Base-by-base conservation (phyloP, 2,888 invertebrate species). In the Hipparchia semele region DNA sequence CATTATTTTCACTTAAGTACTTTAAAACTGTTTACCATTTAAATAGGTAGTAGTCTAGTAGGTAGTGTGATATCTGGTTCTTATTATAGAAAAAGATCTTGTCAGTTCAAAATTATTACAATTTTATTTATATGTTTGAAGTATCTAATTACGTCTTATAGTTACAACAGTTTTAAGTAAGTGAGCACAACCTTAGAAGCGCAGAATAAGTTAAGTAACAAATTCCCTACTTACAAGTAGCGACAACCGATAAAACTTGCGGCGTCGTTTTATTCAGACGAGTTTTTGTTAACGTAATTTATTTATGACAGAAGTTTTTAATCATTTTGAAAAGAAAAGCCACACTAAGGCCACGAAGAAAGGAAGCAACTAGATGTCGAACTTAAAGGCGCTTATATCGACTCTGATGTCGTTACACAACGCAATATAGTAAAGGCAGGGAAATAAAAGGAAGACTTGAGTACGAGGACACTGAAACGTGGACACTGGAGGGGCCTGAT, bases 121-220 rank as follows among this genome's bases (percentile, higher is more conserved):
- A 4, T 12, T 45, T 39, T 60, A 5, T 60, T 12, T 6, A 6
- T 12, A 23, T 61, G 39, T 39, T 6, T 45, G 5, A n/a, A n/a
- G 5, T 56, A n/a, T 13, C 12, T 45, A 62, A n/a, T 62, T 62
- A 13, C 2, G 39, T 39, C 2, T 4, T 2, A 39, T 2, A 39
- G 39, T 39, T 49, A 61, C 45, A 45, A 13, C 23, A 49, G 23
- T 62, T 62, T 39, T 46, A 62, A 46, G 61, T 23, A 23, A 49
- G 10, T 54, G 13, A 54, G 53, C 12, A 51, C 51, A 23, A 51
- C 53, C 6, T 53, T 53, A 51, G 70, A 58, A 68, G 60, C 23
- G 53, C 54, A 53, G n/a, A n/a, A 60, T 60, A 74, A 74, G 72
- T 72, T 70, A 58, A n/a, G 70, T 59, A 72, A 74, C 70, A 74